phyloP scores from a whole-genome alignment of 2,113 vertebrate species.

The Saguinus midas region DNA sequence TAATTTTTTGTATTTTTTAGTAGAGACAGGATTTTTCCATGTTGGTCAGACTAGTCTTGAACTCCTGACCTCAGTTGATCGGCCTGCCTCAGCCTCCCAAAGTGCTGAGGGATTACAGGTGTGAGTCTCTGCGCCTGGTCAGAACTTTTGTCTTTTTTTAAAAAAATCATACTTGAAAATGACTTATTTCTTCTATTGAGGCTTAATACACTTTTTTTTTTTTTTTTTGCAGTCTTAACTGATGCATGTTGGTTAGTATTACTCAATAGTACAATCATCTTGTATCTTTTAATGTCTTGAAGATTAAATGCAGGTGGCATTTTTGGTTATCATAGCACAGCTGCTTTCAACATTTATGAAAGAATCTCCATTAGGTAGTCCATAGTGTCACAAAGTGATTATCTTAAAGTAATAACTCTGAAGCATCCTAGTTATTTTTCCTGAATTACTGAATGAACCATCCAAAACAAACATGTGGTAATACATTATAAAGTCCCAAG shows the following conservation, averaged over 20 bases:
- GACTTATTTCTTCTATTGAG: background rate
- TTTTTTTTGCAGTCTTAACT: background rate
- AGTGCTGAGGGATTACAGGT: too few species aligned
- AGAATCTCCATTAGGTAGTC: background rate
- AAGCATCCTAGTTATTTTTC: background rate
- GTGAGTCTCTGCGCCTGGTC: too few species aligned
- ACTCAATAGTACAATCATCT: background rate
- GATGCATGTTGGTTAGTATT: background rate
- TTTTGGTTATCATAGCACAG: background rate
- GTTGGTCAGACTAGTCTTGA: too few species aligned
- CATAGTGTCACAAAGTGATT: background rate
- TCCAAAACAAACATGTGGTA: background rate
- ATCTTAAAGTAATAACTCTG: background rate
- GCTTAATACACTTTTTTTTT: background rate
- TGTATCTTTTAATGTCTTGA: conserved; percentile 3
- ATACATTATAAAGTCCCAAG: background rate
- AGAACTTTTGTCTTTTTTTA: background rate
- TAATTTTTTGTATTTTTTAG: too few species aligned
- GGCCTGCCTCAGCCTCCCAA: too few species aligned
- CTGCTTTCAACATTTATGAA: background rate
- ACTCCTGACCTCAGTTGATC: too few species aligned
- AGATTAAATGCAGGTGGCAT: background rate
- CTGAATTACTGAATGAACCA: background rate
- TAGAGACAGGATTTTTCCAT: too few species aligned
- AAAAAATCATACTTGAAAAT: background rate